Conservation (phyloP, 2,797 vertebrate species). For the Megalops cyprinoides region DNA sequence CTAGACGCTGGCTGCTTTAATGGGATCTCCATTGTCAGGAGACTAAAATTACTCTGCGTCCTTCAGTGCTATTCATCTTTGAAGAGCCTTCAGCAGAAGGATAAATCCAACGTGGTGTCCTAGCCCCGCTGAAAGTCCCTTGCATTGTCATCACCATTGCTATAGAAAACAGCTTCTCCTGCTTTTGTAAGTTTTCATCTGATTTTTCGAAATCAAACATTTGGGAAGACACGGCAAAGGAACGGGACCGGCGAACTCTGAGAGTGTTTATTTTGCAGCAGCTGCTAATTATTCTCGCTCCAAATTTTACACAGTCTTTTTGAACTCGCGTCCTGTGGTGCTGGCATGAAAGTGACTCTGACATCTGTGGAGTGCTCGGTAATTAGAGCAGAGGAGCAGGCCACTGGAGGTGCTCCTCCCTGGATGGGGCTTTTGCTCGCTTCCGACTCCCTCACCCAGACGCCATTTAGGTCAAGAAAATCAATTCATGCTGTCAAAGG, state of each 20-base stretch:
- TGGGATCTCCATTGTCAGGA: not conserved
- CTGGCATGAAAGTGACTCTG: conserved; percentile 63
- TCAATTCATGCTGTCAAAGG: conserved; percentile 69
- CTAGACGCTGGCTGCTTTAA: not conserved
- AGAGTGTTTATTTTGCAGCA: conserved; percentile 73
- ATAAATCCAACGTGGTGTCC: not conserved
- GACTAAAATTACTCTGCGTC: not conserved
- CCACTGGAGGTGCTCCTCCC: conserved; percentile 16
- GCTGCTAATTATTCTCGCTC: conserved; percentile 79
- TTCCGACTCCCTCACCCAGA: conserved; percentile 54
- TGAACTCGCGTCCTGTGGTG: conserved; percentile 75
- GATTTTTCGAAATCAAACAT: conserved; percentile 25
- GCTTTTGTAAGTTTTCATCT: not conserved
- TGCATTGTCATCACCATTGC: not conserved
- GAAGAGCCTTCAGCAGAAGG: not conserved
- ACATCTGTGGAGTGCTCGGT: conserved; percentile 57
- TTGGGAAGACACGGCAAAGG: too few species aligned
- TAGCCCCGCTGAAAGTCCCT: not conserved
- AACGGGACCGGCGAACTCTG: conserved; percentile 41
- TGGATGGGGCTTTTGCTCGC: conserved; percentile 13
- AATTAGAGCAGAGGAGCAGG: conserved; percentile 56
- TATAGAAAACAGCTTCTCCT: not conserved
- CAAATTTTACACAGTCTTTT: conserved; percentile 78
- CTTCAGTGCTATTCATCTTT: not conserved
- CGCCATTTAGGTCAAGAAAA: conserved; percentile 59